Percentiles rank a stretch among this genome's conserved stretches.
phyloP scores from a whole-genome alignment of 2,113 vertebrate genomes.

The Nannospalax galili region DNA sequence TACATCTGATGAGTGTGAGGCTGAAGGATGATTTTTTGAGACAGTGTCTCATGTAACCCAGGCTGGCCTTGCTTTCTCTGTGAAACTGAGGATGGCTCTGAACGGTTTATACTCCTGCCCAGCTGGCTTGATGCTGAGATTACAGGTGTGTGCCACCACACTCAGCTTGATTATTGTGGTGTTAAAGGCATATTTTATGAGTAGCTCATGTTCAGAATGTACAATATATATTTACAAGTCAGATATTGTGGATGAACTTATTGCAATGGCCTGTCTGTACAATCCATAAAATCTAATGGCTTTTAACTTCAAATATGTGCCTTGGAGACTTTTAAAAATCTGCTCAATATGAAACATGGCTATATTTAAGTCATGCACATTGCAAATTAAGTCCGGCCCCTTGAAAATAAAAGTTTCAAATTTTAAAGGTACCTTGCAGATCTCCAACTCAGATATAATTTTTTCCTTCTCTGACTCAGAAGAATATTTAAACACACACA shows the following conservation, averaged over 20 bases:
- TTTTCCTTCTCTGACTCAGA: neutral
- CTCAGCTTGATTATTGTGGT: neutral
- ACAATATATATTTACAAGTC: neutral
- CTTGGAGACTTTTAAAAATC: neutral
- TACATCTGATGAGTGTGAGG: neutral
- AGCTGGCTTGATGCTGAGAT: neutral
- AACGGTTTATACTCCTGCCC: neutral
- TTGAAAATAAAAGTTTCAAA: conserved; percentile 7
- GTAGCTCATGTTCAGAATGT: neutral
- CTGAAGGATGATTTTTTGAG: neutral
- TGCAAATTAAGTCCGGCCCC: neutral
- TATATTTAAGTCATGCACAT: neutral
- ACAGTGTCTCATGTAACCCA: neutral
- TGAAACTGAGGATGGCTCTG: neutral
- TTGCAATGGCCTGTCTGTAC: neutral
- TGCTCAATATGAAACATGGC: neutral
- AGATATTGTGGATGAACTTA: neutral
- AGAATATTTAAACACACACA: neutral
- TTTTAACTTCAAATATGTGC: neutral
- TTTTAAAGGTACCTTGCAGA: neutral
- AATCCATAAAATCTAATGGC: neutral
- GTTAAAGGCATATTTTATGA: neutral
- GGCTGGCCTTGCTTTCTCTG: neutral
- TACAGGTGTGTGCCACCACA: neutral
- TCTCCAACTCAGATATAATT: conserved; percentile 22